Conservation (phyloP, 2,113 vertebrate species). For the Pteronura brasiliensis region DNA sequence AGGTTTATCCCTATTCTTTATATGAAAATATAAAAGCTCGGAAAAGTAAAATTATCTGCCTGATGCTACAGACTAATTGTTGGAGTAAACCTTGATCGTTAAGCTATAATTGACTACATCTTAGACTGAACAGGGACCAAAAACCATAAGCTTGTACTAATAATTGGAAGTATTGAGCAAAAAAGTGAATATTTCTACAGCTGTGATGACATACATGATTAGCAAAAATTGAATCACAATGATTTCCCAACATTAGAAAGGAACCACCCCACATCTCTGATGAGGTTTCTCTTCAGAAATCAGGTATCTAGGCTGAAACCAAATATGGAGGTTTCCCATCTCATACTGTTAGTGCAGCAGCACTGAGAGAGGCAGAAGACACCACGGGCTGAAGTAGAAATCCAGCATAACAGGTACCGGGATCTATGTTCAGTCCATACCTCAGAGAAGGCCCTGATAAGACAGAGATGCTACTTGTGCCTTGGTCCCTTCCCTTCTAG, state of each 20-base stretch:
- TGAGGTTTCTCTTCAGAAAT: not conserved
- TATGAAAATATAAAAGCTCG: conserved; percentile 13
- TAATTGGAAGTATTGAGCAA: not conserved
- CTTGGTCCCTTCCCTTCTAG: not conserved
- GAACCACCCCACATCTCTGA: not conserved
- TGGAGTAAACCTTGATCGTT: not conserved
- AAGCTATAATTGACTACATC: not conserved
- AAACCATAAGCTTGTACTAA: not conserved
- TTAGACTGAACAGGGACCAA: not conserved
- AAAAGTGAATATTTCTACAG: not conserved
- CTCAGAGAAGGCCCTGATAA: not conserved
- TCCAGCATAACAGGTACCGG: not conserved
- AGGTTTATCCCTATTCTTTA: not conserved
- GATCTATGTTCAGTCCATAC: not conserved
- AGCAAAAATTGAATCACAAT: not conserved
- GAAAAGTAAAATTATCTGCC: not conserved
- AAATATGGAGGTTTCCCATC: not conserved
- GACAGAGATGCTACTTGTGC: not conserved
- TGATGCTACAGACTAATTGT: not conserved
- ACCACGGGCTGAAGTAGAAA: too few species aligned
- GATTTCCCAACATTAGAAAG: not conserved
- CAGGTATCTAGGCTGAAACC: not conserved
- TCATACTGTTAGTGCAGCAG: too few species aligned
- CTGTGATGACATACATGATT: not conserved
- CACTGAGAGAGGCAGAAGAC: not conserved